These are phyloP conservation scores for Pipistrellus nathusii DNA, from an alignment of 2,797 vertebrate species.

Conservation along the genomic window DNA sequence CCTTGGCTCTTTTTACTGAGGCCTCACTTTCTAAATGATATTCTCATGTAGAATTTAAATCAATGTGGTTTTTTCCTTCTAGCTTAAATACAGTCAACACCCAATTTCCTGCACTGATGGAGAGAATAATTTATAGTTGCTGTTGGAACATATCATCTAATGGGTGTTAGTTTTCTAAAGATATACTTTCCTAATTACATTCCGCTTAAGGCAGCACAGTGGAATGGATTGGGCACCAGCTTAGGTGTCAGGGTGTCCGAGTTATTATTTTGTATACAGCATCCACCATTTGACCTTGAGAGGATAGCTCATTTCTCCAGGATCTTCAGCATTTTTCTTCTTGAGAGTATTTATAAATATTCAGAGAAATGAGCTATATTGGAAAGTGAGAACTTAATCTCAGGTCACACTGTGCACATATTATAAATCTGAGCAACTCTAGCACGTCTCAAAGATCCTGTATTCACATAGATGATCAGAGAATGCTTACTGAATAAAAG, in stretches of 20 bases:
- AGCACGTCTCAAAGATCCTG: background rate
- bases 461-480: background rate
- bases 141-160: constrained; percentile 50
- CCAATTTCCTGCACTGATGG: constrained; percentile 78
- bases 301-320: background rate
- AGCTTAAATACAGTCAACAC: constrained; percentile 68
- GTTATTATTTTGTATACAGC: background rate
- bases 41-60: constrained; percentile 67
- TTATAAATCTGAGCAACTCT: background rate
- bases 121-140: constrained; percentile 77
- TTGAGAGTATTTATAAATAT: background rate
- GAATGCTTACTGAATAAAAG: background rate
- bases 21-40: constrained; percentile 14
- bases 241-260: background rate
- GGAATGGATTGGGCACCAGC: background rate
- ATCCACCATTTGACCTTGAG: constrained; percentile 52
- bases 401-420: background rate
- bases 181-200: constrained; percentile 66
- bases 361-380: background rate
- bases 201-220: background rate
- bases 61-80: background rate
- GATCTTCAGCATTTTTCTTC: background rate
- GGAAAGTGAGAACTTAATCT: background rate
- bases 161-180: constrained; percentile 68
- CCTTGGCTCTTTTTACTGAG: background rate